A percentile compares a stretch with the other conserved stretches of the same genome.
phyloP scores from a whole-genome alignment of 2,113 vertebrate species.

The Rhea pennata region DNA sequence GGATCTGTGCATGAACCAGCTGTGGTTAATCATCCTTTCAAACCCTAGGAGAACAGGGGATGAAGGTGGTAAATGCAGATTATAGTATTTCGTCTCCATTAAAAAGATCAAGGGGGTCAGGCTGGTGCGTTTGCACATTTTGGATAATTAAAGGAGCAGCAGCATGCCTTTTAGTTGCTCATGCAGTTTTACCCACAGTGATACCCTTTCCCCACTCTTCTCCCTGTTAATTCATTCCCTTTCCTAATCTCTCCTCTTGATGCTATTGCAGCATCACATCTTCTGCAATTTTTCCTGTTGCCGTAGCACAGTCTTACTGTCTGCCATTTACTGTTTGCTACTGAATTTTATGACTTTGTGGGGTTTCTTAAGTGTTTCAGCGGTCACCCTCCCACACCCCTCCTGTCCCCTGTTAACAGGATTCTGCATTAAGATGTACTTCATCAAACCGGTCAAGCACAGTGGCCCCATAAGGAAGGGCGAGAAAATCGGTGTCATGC shows the following conservation, averaged over 20 bases:
- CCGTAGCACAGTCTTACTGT: neutral
- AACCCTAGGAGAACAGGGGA: no score
- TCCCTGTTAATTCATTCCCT: neutral
- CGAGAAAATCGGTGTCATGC: slow-evolving; percentile 60
- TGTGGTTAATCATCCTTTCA: no score
- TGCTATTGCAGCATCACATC: neutral
- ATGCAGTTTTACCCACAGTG: neutral
- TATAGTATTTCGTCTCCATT: neutral
- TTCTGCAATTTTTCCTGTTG: neutral
- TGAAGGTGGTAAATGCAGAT: neutral
- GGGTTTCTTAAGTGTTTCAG: neutral
- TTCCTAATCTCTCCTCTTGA: neutral
- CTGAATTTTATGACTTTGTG: neutral
- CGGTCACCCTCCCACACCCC: neutral
- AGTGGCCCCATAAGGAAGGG: slow-evolving; percentile 64
- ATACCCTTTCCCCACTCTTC: neutral
- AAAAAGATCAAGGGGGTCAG: neutral
- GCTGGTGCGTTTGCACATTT: neutral
- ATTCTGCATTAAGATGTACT: slow-evolving; percentile 76
- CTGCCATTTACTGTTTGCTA: neutral
- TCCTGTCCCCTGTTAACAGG: neutral
- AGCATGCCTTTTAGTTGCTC: neutral
- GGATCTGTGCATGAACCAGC: no score
- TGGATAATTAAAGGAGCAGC: neutral
- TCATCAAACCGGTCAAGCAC: slow-evolving; percentile 63